Conservation (phyloP, 92 coral and sea anemone species). For the Actinostola sp. region DNA sequence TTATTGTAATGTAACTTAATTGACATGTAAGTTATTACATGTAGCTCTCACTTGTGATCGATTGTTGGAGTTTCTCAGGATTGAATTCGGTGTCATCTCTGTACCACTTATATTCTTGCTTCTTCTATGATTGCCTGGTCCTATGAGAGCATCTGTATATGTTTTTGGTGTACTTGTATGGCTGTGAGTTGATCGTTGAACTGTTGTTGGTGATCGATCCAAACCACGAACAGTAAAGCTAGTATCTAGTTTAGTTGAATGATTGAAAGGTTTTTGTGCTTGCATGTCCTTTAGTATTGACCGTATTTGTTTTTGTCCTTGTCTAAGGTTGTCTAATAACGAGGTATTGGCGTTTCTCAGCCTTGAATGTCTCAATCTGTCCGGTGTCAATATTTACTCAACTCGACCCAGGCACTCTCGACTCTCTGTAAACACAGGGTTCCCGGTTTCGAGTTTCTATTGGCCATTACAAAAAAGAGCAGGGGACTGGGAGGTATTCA, state of each 20-base stretch:
- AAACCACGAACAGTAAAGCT: constrained; percentile 68
- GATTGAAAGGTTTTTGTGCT: constrained; percentile 21
- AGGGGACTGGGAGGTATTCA: too few species aligned
- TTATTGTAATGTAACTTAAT: too few species aligned
- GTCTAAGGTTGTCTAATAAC: constrained; percentile 68
- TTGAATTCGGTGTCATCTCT: constrained; percentile 57
- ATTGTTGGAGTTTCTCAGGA: constrained; percentile 59
- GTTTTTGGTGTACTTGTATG: constrained; percentile 65
- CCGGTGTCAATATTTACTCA: constrained; percentile 43
- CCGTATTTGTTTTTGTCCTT: constrained; percentile 78
- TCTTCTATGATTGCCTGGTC: constrained; percentile 75
- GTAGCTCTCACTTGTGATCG: constrained; percentile 46
- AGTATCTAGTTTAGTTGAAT: constrained; percentile 54
- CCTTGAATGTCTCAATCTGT: constrained; percentile 57
- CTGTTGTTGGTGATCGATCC: constrained; percentile 71
- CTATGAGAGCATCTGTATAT: constrained; percentile 64
- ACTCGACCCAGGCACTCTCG: constrained; percentile 26
- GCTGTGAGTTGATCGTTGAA: constrained; percentile 26
- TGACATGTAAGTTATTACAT: neutral
- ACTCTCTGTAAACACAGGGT: neutral
- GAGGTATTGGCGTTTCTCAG: constrained; percentile 73
- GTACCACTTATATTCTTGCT: constrained; percentile 19
- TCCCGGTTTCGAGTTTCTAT: too few species aligned
- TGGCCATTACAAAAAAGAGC: too few species aligned
- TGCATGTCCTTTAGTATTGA: constrained; percentile 66